Percentiles rank a stretch among this genome's conserved stretches.
phyloP scores from a whole-genome alignment of 2,797 vertebrate species.

The Tadarida brasiliensis region DNA sequence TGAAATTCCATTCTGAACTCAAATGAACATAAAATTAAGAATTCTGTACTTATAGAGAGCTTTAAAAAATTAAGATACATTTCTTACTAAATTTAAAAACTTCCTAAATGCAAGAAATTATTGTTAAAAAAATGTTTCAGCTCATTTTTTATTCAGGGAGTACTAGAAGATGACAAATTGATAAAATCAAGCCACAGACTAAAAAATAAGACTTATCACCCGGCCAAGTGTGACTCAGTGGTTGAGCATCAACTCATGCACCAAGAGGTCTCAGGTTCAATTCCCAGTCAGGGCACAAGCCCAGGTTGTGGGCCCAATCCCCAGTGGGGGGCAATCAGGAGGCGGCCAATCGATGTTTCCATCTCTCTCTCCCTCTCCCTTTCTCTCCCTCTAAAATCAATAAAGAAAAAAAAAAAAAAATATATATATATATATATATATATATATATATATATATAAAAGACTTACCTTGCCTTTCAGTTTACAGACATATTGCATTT shows the following conservation, averaged over 20 bases:
- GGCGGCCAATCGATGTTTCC: too few species aligned
- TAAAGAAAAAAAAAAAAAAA: too few species aligned
- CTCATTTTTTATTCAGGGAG: conserved; percentile 71
- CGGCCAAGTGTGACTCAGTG: too few species aligned
- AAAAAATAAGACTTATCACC: conserved; percentile 38
- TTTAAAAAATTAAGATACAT: conserved; percentile 58
- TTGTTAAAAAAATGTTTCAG: background rate
- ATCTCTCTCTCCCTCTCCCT: too few species aligned
- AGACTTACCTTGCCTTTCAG: conserved; percentile 45
- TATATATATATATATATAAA: background rate
- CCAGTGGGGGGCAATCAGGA: too few species aligned
- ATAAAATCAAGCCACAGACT: conserved; percentile 63
- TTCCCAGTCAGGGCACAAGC: too few species aligned
- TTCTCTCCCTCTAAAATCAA: too few species aligned
- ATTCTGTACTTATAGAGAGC: background rate
- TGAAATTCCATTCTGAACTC: conserved; percentile 56
- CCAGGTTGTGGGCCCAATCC: too few species aligned
- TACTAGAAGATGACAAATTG: conserved; percentile 66
- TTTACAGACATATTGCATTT: background rate
- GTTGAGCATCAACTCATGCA: too few species aligned
- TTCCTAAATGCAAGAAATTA: conserved; percentile 54
- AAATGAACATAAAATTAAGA: conserved; percentile 58
- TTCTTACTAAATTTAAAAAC: conserved; percentile 65
- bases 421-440: too few species aligned
- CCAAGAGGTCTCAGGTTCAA: too few species aligned